Conservation (phyloP, 2,113 vertebrate species). For the Shinisaurus crocodilurus region DNA sequence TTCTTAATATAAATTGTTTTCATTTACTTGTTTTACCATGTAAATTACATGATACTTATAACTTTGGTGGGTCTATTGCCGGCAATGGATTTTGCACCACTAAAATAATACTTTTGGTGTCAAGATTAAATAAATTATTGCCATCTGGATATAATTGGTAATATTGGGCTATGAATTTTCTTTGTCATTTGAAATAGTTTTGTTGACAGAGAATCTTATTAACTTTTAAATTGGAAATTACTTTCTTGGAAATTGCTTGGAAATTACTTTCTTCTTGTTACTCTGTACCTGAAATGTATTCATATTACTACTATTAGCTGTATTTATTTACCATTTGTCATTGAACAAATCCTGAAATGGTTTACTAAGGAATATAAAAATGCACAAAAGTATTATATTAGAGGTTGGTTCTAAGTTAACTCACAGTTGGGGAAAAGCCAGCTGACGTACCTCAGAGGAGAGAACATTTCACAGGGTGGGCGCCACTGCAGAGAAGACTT, state of each 20-base stretch:
- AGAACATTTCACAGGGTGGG: too few species aligned
- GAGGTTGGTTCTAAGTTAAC: too few species aligned
- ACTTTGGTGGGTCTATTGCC: slow-evolving; percentile 31
- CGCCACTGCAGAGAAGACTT: too few species aligned
- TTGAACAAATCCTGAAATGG: too few species aligned
- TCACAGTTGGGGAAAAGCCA: too few species aligned
- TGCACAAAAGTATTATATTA: too few species aligned
- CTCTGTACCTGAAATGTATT: not conserved
- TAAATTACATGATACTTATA: slow-evolving; percentile 11
- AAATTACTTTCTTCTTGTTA: too few species aligned
- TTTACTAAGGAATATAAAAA: too few species aligned
- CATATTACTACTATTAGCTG: not conserved
- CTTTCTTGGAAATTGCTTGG: too few species aligned
- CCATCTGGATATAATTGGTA: not conserved
- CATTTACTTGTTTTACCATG: slow-evolving; percentile 15
- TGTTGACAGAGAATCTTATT: not conserved
- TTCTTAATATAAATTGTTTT: slow-evolving; percentile 37
- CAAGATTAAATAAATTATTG: not conserved
- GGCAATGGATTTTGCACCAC: slow-evolving; percentile 3
- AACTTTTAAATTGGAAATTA: not conserved
- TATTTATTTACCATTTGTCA: too few species aligned
- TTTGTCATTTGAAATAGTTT: not conserved
- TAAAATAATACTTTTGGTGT: slow-evolving; percentile 5
- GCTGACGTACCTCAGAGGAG: too few species aligned
- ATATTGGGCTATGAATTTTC: not conserved